Evolutionary conservation across 1,140 invertebrate species (phyloP).

Genomic region (Scaptodrosophila lebanonensis): DNA sequence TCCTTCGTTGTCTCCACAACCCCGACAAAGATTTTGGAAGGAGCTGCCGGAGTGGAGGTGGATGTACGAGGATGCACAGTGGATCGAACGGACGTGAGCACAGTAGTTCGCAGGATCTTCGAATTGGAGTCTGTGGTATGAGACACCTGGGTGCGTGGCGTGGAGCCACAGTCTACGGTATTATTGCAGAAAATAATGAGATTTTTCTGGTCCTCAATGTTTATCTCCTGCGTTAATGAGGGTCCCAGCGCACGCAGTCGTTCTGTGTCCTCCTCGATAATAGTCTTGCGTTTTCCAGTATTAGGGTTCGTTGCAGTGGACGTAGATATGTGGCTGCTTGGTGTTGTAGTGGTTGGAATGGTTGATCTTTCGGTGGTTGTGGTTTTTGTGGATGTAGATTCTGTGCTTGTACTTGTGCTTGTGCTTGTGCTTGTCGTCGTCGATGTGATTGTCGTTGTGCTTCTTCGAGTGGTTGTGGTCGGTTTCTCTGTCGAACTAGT

Average conservation of each 20-base stretch:
- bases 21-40: too few relatives aligned
- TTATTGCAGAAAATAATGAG: constrained; percentile 69
- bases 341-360: constrained; percentile 8
- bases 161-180: constrained; percentile 42
- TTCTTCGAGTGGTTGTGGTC: background rate
- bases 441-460: constrained; percentile 36
- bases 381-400: constrained; percentile 37
- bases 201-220: constrained; percentile 64
- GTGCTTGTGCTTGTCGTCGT: constrained; percentile 16
- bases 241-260: constrained; percentile 55
- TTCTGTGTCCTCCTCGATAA: constrained; percentile 60
- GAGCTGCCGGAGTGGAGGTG: constrained; percentile 5
- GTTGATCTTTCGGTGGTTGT: constrained; percentile 7
- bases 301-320: constrained; percentile 11
- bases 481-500: constrained; percentile 25
- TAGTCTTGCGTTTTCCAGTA: constrained; percentile 33
- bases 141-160: constrained; percentile 33
- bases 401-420: constrained; percentile 25
- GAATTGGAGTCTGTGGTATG: constrained; percentile 55
- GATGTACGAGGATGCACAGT: constrained; percentile 57
- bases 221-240: constrained; percentile 57
- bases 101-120: constrained; percentile 58
- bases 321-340: background rate
- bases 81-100: constrained; percentile 59
- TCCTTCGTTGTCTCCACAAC: too few relatives aligned